Percentiles rank a stretch among this genome's conserved stretches.
Conservation (phyloP, 2,113 vertebrate genomes). For the Xenopus borealis region DNA sequence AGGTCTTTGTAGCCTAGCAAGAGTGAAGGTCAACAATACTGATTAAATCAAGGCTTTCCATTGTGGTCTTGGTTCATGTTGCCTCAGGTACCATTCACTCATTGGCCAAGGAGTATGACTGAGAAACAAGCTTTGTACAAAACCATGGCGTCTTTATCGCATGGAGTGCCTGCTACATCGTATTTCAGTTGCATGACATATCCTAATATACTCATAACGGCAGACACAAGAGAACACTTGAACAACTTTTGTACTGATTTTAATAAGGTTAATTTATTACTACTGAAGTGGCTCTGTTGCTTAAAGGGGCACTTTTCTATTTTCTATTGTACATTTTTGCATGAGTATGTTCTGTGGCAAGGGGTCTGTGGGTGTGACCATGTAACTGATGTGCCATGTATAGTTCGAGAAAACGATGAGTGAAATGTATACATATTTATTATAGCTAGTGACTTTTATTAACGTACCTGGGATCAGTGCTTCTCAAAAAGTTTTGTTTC, state of each 20-base stretch:
- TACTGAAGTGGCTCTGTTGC: slow-evolving; percentile 69
- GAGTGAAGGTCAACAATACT: slow-evolving; percentile 44
- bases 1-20: slow-evolving; percentile 42
- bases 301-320: slow-evolving; percentile 72
- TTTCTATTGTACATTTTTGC: slow-evolving; percentile 60
- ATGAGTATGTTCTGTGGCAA: slow-evolving; percentile 65
- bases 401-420: slow-evolving; percentile 60
- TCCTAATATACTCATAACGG: slow-evolving; percentile 60
- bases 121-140: slow-evolving; percentile 52
- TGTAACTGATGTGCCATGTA: slow-evolving; percentile 64
- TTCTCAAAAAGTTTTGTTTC: slow-evolving; percentile 54
- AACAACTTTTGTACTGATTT: slow-evolving; percentile 82
- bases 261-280: slow-evolving; percentile 85
- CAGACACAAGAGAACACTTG: slow-evolving; percentile 72
- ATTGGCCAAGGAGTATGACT: slow-evolving; percentile 48
- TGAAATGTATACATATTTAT: slow-evolving; percentile 52
- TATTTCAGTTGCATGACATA: slow-evolving; percentile 84
- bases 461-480: slow-evolving; percentile 54
- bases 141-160: slow-evolving; percentile 65
- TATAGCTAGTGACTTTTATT: slow-evolving; percentile 56
- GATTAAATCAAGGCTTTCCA: slow-evolving; percentile 15
- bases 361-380: slow-evolving; percentile 61
- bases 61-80: slow-evolving; percentile 44
- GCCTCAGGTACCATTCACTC: slow-evolving; percentile 49
- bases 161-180: slow-evolving; percentile 74